Evolutionary conservation across 1,140 invertebrate genomes (phyloP).

Genomic region (Bombus difficillimus): DNA sequence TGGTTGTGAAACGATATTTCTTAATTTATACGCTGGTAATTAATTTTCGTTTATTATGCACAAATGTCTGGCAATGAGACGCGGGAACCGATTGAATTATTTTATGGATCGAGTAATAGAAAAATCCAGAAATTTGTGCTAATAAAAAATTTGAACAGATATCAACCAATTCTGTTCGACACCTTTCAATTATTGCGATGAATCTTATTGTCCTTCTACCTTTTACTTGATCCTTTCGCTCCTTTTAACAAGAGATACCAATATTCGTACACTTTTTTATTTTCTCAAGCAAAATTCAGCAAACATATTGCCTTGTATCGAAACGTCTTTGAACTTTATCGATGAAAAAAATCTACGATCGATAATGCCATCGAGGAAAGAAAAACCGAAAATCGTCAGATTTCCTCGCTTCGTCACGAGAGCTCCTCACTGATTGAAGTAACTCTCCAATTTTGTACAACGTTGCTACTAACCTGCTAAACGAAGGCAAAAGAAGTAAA

Average conservation of each 20-base stretch:
- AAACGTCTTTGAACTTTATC: background rate
- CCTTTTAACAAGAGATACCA: background rate
- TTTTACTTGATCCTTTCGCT: background rate
- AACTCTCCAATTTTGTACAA: background rate
- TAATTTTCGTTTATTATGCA: background rate
- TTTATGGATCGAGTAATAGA: background rate
- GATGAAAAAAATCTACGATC: background rate
- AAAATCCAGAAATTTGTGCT: background rate
- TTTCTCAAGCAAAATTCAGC: background rate
- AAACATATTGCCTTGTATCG: background rate
- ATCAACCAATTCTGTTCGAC: background rate
- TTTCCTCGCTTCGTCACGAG: conserved; percentile 7
- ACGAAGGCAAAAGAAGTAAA: background rate
- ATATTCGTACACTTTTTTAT: background rate
- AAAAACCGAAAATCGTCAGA: background rate
- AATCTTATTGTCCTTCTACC: background rate
- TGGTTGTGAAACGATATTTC: background rate
- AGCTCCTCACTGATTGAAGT: background rate
- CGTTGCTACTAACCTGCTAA: conserved; percentile 15
- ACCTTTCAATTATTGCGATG: background rate
- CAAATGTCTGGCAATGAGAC: background rate
- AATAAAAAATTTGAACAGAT: background rate
- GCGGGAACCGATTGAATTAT: too few species aligned
- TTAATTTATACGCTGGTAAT: background rate
- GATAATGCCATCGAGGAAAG: background rate